A percentile compares a stretch with the other conserved stretches of the same genome.
These are phyloP conservation scores for Drosophila varians DNA, from an alignment of 1,140 invertebrate genomes.

Conservation along the genomic window DNA sequence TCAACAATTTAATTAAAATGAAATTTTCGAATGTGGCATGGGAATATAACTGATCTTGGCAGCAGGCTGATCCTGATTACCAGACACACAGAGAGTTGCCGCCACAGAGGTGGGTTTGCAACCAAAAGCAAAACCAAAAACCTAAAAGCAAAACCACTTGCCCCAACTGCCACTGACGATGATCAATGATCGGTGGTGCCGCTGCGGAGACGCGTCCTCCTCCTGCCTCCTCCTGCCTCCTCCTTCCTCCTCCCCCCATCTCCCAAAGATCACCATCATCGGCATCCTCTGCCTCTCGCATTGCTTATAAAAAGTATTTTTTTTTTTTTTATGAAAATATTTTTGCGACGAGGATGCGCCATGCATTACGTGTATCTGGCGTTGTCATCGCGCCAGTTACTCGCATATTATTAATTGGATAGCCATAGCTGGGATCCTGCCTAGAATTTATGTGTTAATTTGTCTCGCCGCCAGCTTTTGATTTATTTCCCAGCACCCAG, in stretches of 20 bases:
- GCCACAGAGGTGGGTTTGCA: conserved; percentile 53
- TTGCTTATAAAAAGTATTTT: not conserved
- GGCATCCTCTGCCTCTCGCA: conserved; percentile 4
- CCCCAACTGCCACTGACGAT: conserved; percentile 61
- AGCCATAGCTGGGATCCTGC: conserved; percentile 37
- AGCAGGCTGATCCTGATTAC: conserved; percentile 63
- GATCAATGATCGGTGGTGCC: conserved; percentile 73
- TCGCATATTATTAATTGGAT: conserved; percentile 80
- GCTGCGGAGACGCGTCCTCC: conserved; percentile 35
- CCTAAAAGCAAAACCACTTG: not conserved
- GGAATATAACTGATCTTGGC: conserved; percentile 53
- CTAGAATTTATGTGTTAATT: conserved; percentile 82
- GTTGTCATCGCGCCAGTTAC: conserved; percentile 78
- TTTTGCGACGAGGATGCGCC: conserved; percentile 44
- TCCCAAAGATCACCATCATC: conserved; percentile 71
- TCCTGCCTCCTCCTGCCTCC: too few relatives aligned
- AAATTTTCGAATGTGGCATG: conserved; percentile 67
- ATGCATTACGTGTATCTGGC: conserved; percentile 75
- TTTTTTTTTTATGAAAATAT: not conserved
- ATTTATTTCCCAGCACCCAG: conserved; percentile 51
- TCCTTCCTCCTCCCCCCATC: too few relatives aligned
- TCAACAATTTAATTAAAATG: conserved; percentile 82
- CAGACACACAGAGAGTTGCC: conserved; percentile 28
- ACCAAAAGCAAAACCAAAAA: not conserved
- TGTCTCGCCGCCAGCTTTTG: conserved; percentile 71